phyloP scores from a whole-genome alignment of 2,888 invertebrate genomes.

The Melinaea menophilus region DNA sequence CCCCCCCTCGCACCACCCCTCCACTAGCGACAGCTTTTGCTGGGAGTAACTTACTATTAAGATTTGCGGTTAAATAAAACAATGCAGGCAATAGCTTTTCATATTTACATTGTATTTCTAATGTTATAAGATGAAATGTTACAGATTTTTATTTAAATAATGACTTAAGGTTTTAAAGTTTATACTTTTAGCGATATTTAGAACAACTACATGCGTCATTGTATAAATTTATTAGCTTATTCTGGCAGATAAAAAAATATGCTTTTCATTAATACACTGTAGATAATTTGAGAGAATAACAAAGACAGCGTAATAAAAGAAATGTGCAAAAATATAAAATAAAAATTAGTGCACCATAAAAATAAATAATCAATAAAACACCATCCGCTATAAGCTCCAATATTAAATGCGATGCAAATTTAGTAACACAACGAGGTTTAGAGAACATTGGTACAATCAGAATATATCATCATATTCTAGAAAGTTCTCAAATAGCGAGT shows the following conservation, averaged over 20 bases:
- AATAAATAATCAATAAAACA: not conserved
- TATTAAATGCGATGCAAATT: not conserved
- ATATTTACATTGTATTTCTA: not conserved
- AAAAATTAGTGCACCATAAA: not conserved
- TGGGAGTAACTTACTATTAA: slow-evolving; percentile 41
- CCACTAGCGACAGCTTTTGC: slow-evolving; percentile 85
- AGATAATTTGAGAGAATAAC: not conserved
- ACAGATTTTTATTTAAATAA: no score
- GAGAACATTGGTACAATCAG: not conserved
- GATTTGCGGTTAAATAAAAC: not conserved
- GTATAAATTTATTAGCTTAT: no score
- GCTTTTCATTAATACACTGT: not conserved
- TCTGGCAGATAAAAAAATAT: no score
- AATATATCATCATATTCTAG: not conserved
- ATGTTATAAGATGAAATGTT: no score
- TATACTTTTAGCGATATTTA: not conserved
- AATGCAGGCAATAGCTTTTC: not conserved
- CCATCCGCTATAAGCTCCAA: not conserved
- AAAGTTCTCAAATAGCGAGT: not conserved
- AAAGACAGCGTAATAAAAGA: not conserved
- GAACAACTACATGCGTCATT: not conserved
- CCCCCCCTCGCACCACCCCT: slow-evolving; percentile 72
- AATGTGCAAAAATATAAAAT: not conserved
- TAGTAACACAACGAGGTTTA: not conserved
- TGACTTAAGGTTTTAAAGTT: no score